These are phyloP conservation scores for Tetramorium parvispinum DNA, from an alignment of 1,140 invertebrate species.

Conservation along the genomic window DNA sequence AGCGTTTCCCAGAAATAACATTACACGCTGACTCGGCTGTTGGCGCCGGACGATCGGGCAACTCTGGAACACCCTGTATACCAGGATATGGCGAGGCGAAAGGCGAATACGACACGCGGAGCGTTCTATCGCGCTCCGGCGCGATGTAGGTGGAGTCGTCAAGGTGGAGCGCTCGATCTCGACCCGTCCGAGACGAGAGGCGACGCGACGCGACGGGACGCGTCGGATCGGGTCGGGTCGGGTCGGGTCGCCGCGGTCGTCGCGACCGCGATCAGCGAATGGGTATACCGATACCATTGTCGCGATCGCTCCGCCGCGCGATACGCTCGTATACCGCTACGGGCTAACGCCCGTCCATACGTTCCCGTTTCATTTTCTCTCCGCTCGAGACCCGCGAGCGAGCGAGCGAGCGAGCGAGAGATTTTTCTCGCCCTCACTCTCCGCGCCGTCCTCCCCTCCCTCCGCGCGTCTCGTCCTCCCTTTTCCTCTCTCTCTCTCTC, in stretches of 20 bases:
- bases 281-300: constrained; percentile 79
- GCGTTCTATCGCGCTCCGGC: constrained; percentile 22
- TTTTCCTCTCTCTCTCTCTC: not conserved
- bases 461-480: not conserved
- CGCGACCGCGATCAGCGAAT: constrained; percentile 41
- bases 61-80: constrained; percentile 42
- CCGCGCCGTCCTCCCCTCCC: no score
- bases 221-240: not conserved
- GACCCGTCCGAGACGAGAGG: constrained; percentile 32
- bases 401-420: constrained; percentile 57
- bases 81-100: constrained; percentile 53
- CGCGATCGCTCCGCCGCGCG: constrained; percentile 75
- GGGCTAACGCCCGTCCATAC: constrained; percentile 77
- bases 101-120: constrained; percentile 49
- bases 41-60: not conserved
- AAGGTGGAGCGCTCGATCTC: constrained; percentile 61
- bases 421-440: constrained; percentile 62
- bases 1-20: not conserved
- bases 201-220: constrained; percentile 61
- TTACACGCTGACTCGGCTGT: not conserved
- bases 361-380: constrained; percentile 82
- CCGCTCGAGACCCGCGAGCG: constrained; percentile 53
- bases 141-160: constrained; percentile 59
- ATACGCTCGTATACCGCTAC: constrained; percentile 82
- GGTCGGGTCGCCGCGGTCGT: constrained; percentile 56